Percentiles rank a stretch among this genome's conserved stretches.
Evolutionary conservation across 2,113 vertebrate species (phyloP).

Genomic region (Phasianus colchicus): DNA sequence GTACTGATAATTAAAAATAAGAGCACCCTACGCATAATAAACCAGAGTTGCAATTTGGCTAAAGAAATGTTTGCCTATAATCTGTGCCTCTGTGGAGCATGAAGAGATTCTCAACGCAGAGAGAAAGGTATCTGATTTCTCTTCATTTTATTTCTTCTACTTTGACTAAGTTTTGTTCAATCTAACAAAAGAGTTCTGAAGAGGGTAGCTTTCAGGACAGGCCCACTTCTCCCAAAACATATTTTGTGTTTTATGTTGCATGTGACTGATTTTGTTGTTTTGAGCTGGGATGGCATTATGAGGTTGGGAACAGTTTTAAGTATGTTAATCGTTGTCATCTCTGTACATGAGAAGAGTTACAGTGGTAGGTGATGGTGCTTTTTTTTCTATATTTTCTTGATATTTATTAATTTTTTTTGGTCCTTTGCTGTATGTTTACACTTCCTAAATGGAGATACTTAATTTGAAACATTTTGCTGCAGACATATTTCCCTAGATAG

Average conservation of each 20-base stretch:
- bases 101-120: not conserved
- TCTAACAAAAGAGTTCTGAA: not conserved
- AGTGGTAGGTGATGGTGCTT: not conserved
- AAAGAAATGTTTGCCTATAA: not conserved
- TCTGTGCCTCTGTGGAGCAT: not conserved
- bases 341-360: not conserved
- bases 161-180: not conserved
- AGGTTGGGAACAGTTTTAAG: not conserved
- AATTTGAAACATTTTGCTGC: not conserved
- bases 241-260: not conserved
- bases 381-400: not conserved
- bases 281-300: not conserved
- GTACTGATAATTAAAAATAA: constrained; percentile 45
- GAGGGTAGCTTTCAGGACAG: not conserved
- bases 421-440: not conserved
- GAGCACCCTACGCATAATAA: not conserved
- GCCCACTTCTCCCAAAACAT: not conserved
- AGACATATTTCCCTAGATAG: not conserved
- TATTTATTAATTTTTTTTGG: not conserved
- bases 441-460: not conserved
- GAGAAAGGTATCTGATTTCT: not conserved
- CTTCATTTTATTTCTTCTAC: not conserved
- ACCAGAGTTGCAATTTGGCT: not conserved
- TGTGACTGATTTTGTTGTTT: not conserved
- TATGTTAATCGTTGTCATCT: not conserved